phyloP scores from a whole-genome alignment of 2,888 invertebrate genomes.

The Scaptomyza reducta region DNA sequence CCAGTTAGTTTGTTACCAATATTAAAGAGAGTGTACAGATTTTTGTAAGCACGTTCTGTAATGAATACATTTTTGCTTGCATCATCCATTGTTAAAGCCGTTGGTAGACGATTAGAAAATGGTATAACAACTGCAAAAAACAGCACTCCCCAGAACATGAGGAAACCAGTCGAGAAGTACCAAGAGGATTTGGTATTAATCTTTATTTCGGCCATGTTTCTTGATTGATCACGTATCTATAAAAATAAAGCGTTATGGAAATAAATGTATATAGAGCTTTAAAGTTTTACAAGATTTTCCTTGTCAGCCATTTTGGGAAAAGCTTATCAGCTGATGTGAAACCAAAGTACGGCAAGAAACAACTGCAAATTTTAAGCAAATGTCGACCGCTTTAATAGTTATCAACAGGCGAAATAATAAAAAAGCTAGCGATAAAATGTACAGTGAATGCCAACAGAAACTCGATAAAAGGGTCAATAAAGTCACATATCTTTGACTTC shows the following conservation, averaged over 20 bases:
- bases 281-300: slow-evolving; percentile 43
- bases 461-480: not conserved
- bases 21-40: slow-evolving; percentile 47
- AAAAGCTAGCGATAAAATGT: slow-evolving; percentile 4
- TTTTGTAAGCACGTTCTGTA: slow-evolving; percentile 86
- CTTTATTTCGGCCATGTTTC: no score
- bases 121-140: slow-evolving; percentile 62
- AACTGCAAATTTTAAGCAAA: slow-evolving; percentile 11
- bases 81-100: slow-evolving; percentile 52
- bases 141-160: slow-evolving; percentile 66
- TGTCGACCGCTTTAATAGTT: slow-evolving; percentile 15
- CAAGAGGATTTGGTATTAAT: slow-evolving; percentile 53
- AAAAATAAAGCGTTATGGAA: not conserved
- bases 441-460: not conserved
- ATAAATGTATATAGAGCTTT: not conserved
- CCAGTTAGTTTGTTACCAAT: slow-evolving; percentile 85
- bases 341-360: slow-evolving; percentile 1
- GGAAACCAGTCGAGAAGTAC: slow-evolving; percentile 64
- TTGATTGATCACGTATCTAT: slow-evolving; percentile 29
- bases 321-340: not conserved
- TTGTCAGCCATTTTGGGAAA: slow-evolving; percentile 45
- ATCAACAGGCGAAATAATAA: not conserved
- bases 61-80: slow-evolving; percentile 86
- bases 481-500: slow-evolving; percentile 1
- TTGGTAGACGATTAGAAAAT: slow-evolving; percentile 59